Base-by-base conservation (phyloP, 2,888 invertebrate genomes). In the Nymphalis polychloros region DNA sequence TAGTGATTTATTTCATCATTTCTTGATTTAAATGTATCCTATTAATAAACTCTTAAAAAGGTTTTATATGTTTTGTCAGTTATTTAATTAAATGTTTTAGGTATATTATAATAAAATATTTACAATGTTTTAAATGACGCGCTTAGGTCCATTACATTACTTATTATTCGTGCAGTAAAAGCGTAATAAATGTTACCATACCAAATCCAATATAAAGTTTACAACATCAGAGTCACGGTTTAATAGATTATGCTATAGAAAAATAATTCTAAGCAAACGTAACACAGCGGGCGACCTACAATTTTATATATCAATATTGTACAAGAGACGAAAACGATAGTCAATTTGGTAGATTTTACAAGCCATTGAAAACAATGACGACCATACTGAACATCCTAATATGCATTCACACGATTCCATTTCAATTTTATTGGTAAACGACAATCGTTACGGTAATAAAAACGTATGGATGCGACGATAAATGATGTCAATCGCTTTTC, bases 181-280 rank as follows among this genome's bases (percentile, higher is more conserved):
- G 13, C 35, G n/a, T 20, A 67, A 57, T 61, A 48, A 64, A 67
- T 31, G 27, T 61, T 57, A 64, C 46, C 59, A 62, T 53, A 47
- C 46, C 46, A 59, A 47, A 47, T 52, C 63, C 27, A 49, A 63
- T 48, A 64, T 50, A 61, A 31, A 60, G 31, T 85, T 86, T 84
- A 84, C 80, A 82, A 81, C 82, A 82, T 83, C 83, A 84, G 86
- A 81, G 78, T 82, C 79, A 82, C 81, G 79, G 81, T 75, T 80
- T 75, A 79, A 77, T 75, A 79, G 77, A 80, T 76, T 73, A 78
- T 75, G 76, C 76, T 78, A 75, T 73, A 73, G 74, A 67, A 72
- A 75, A 78, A 77, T 71, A 77, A 80, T 79, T 80, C 75, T 57
- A 61, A 67, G 67, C 63, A 48, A 70, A 75, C 74, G 78, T 76